These are phyloP conservation scores for Scaptomyza pallida DNA, from an alignment of 1,140 invertebrate genomes.

Conservation along the genomic window DNA sequence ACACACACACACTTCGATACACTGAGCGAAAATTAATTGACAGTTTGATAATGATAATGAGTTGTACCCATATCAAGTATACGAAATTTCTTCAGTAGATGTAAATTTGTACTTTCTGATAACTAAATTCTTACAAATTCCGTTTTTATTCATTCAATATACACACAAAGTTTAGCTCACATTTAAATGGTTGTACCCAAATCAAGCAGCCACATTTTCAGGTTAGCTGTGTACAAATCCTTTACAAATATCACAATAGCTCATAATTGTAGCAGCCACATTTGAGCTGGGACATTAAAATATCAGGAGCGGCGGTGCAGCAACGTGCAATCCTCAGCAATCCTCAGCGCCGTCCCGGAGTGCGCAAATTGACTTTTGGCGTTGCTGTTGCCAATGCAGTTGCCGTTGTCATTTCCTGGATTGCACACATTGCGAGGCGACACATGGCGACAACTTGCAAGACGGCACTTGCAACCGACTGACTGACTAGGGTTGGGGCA, in stretches of 20 bases:
- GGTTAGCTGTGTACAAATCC: conserved; percentile 4
- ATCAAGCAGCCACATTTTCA: too few species aligned
- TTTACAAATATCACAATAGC: conserved; percentile 24
- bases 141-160: too few species aligned
- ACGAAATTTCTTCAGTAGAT: too few species aligned
- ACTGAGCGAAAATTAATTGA: conserved; percentile 9
- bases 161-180: too few species aligned
- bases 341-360: conserved; percentile 37
- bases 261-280: too few species aligned
- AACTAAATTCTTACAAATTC: too few species aligned
- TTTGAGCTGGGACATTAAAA: too few species aligned
- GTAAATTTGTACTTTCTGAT: too few species aligned
- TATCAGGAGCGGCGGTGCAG: too few species aligned
- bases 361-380: conserved; percentile 79
- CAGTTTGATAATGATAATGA: too few species aligned
- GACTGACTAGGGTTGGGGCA: background rate
- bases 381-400: conserved; percentile 74
- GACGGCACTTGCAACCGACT: conserved; percentile 42
- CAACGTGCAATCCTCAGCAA: background rate
- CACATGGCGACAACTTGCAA: conserved; percentile 80
- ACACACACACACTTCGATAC: conserved; percentile 15
- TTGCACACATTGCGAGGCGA: conserved; percentile 54
- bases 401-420: conserved; percentile 71
- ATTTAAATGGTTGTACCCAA: too few species aligned
- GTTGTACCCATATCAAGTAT: too few species aligned